phyloP scores from a whole-genome alignment of 2,113 vertebrate genomes.

The Bolborhynchus lineola region DNA sequence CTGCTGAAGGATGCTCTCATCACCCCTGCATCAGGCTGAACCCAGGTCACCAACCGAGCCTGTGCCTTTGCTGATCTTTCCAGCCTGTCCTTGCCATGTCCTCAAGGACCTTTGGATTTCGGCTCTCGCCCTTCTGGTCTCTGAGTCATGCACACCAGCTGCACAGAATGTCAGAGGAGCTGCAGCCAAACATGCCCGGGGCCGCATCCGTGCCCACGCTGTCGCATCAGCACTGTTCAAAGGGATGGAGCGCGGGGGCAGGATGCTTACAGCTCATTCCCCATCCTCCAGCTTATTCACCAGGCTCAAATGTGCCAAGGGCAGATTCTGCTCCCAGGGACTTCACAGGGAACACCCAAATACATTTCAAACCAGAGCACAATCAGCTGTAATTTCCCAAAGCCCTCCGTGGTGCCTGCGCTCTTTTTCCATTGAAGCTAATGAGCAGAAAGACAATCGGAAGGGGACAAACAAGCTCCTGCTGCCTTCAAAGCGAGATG shows the following conservation, averaged over 20 bases:
- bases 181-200: not conserved
- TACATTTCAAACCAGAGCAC: not conserved
- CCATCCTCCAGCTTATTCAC: not conserved
- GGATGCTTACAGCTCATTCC: not conserved
- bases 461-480: not conserved
- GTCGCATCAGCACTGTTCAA: not conserved
- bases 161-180: not conserved
- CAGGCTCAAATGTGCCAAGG: not conserved
- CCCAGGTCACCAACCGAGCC: not conserved
- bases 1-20: not conserved
- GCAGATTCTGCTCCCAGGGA: not conserved
- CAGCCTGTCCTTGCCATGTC: not conserved
- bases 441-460: not conserved
- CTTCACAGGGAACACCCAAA: not conserved
- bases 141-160: not conserved
- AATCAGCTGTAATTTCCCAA: not conserved
- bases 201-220: not conserved
- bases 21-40: not conserved
- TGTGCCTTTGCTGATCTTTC: not conserved
- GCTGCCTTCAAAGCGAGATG: not conserved
- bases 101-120: not conserved
- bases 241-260: not conserved
- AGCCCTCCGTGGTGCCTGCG: not conserved
- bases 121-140: not conserved
- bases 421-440: not conserved